Conservation (phyloP, 2,797 vertebrate species). For the Artibeus lituratus region DNA sequence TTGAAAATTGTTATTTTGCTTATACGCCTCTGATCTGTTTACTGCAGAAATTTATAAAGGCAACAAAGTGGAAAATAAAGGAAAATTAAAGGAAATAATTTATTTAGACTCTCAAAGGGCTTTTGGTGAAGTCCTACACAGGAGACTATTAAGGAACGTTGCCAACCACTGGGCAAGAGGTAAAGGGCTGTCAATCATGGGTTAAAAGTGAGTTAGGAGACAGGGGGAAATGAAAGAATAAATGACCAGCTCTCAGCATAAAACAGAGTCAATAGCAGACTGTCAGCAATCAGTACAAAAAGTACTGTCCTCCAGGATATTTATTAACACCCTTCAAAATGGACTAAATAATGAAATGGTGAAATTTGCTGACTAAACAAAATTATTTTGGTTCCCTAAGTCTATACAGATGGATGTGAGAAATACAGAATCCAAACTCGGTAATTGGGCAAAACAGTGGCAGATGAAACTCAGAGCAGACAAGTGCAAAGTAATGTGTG, state of each 20-base stretch:
- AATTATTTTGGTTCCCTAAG: constrained; percentile 59
- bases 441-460: constrained; percentile 82
- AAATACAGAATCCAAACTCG: constrained; percentile 70
- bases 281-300: constrained; percentile 58
- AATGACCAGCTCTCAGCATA: constrained; percentile 65
- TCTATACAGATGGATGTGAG: constrained; percentile 57
- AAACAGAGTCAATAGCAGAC: constrained; percentile 65
- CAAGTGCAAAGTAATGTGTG: constrained; percentile 76
- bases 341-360: constrained; percentile 66
- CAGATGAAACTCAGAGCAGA: constrained; percentile 81
- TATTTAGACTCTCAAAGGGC: constrained; percentile 69
- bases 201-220: constrained; percentile 75
- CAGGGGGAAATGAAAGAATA: constrained; percentile 52
- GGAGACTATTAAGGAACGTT: constrained; percentile 66
- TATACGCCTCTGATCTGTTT: constrained; percentile 48
- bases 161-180: constrained; percentile 58
- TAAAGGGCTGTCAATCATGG: constrained; percentile 63
- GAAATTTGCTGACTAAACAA: constrained; percentile 62
- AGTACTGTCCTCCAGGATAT: constrained; percentile 56
- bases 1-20: constrained; percentile 51
- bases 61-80: constrained; percentile 48
- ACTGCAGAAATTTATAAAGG: constrained; percentile 53
- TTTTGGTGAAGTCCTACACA: constrained; percentile 67
- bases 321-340: constrained; percentile 68
- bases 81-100: constrained; percentile 57